Conservation (phyloP, 2,797 vertebrate genomes). For the Sebastes wilsoni region DNA sequence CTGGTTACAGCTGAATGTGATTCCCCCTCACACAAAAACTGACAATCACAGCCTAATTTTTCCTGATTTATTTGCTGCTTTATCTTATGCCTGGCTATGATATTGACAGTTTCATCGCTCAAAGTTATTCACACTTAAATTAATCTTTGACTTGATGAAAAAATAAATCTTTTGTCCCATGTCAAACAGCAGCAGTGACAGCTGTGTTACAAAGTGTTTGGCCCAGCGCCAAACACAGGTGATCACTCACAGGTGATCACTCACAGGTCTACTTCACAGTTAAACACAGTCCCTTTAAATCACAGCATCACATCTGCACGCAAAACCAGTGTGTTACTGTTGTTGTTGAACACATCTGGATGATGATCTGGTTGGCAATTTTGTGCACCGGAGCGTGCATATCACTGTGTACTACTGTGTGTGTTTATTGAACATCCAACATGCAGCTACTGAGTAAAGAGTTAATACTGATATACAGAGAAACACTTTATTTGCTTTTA, state of each 20-base stretch:
- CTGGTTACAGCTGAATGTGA: neutral
- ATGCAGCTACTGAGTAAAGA: neutral
- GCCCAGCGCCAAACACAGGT: neutral
- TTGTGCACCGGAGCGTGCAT: neutral
- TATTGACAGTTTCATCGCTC: neutral
- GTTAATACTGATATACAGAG: neutral
- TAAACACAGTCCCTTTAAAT: neutral
- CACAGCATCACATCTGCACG: neutral
- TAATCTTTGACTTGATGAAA: neutral
- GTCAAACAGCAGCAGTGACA: neutral
- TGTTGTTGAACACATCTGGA: neutral
- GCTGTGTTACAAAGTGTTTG: neutral
- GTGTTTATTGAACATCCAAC: neutral
- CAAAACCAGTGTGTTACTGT: neutral
- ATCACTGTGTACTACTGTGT: neutral
- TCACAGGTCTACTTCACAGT: neutral
- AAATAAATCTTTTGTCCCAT: neutral
- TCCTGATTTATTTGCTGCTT: neutral
- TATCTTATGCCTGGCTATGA: no score
- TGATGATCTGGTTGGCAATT: neutral
- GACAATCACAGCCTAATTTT: neutral
- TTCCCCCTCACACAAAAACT: neutral
- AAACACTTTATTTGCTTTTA: neutral
- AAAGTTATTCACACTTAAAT: neutral
- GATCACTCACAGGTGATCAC: neutral